Base-by-base conservation (phyloP, 1,140 invertebrate species). In the Pogonognathellus flavescens region DNA sequence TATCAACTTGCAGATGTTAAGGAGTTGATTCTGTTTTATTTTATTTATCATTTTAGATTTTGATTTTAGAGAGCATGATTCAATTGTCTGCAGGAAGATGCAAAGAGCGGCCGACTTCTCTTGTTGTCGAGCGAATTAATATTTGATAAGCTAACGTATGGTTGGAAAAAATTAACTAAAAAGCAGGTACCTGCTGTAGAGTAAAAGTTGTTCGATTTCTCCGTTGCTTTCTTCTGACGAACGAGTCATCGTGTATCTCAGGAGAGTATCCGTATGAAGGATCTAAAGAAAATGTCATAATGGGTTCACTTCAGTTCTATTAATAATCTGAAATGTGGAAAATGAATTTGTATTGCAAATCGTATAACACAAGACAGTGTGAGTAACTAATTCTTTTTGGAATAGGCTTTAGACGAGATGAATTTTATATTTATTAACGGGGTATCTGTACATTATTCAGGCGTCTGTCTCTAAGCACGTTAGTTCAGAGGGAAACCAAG, bases 131-230 rank as follows among this genome's bases (percentile, higher is more conserved):
- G 31, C 2, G 6, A 41, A 3, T 41, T 41, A 41, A 41, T 41
- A 41, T 41, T 41, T 41, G 1, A 41, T 41, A 3, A 41, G 1
- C 31, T 41, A 41, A 3, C 31, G 31, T 41, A 41, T 41, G 31
- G 60, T 66, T 66, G 10, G 9, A 18, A 55, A 55, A 16, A 55
- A 55, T 55, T 41, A 41, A 6, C 31, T 41, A 1, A 6, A 60
- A 66, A 66, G 20, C 14, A 11, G 20, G 14, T 92, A 97, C 96
- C 94, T 97, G 97, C 92, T 98, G 97, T 84, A 98, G 91, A 7
- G 97, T 99, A 91, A 99, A 99, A 11, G 98, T 99, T 16, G 98
- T 99, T 88, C 98, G 92, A 92, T 99, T 99, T 88, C 98, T 91
- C 82, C 98, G 93, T 90, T 99, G 97, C 91, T 99, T 99, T 89